Evolutionary conservation across 1,140 invertebrate species (phyloP), one percentile per base, ranked within the genome.

Genomic region (Chymomyza costata): DNA sequence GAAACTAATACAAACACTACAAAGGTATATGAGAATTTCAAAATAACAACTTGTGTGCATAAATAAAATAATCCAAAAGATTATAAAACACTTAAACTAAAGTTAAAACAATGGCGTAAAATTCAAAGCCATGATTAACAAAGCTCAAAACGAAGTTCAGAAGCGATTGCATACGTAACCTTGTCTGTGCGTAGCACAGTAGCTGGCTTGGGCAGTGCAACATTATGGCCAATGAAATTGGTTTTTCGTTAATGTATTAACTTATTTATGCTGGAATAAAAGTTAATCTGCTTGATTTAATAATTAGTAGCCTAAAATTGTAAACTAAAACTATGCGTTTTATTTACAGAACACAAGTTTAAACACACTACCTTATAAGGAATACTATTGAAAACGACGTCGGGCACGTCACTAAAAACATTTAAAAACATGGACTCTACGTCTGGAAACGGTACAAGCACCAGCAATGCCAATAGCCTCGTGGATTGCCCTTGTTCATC

Each of bases 111-210:
- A 30, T 19, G 21, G n/a, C 15, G 3, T 2, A 53, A 45, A 38
- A 38, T 37, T 7, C 7, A 31, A 14, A 34, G 32, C 32, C 32
- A 13, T 8, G 32, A 34, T 3, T 13, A 10, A 10, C 3, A 34
- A 3, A 34, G 32, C n/a, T 34, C 32, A 34, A 31, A 61, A 44
- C 13, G 52, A 19, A 41, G 31, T 15, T 43, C 15, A 37, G 48
- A 44, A 38, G 58, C 41, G 15, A 38, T 14, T 81, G 76, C 74
- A 83, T 65, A 83, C 81, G 81, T 83, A 83, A 83, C 81, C 81
- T 83, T 83, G 81, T 83, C 58, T 71, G 70, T 68, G 81, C 81
- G 81, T 83, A 83, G 65, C 76, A 81, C 81, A 70, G 81, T 81
- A 81, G 80, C 73, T 66, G 51, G 53, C 58, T 59, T 59, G 49